Conservation (phyloP, 1,140 invertebrate species). For the Copidosoma floridanum region DNA sequence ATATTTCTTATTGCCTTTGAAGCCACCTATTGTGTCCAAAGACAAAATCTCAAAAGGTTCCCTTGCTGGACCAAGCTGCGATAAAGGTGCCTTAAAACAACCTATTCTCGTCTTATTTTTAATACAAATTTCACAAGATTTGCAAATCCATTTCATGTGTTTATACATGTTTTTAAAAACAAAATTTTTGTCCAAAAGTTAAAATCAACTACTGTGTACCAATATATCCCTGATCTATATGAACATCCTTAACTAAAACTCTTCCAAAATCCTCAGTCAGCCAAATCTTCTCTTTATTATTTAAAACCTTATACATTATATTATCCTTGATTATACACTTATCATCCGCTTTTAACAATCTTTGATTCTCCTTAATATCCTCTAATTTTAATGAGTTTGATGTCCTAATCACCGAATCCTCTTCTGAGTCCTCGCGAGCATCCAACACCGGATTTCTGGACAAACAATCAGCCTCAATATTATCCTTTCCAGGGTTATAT, state of each 20-base stretch:
- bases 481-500: too few relatives aligned
- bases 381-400: too few relatives aligned
- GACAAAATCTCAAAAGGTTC: conserved; percentile 45
- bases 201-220: conserved; percentile 12
- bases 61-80: conserved; percentile 30
- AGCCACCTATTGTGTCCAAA: conserved; percentile 43
- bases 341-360: too few relatives aligned
- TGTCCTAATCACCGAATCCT: too few relatives aligned
- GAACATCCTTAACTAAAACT: conserved; percentile 22
- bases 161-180: too few relatives aligned
- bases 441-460: too few relatives aligned
- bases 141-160: conserved; percentile 17
- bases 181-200: conserved; percentile 22
- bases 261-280: not conserved
- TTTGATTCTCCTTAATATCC: too few relatives aligned
- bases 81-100: conserved; percentile 28
- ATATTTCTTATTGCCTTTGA: too few relatives aligned
- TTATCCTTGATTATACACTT: conserved; percentile 27
- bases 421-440: not conserved
- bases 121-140: conserved; percentile 23
- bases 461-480: too few relatives aligned
- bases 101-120: conserved; percentile 31
- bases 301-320: conserved; percentile 18
- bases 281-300: conserved; percentile 3
- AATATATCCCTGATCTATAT: conserved; percentile 1